Conservation (phyloP, 2,888 invertebrate species). For the Netelia inedita region DNA sequence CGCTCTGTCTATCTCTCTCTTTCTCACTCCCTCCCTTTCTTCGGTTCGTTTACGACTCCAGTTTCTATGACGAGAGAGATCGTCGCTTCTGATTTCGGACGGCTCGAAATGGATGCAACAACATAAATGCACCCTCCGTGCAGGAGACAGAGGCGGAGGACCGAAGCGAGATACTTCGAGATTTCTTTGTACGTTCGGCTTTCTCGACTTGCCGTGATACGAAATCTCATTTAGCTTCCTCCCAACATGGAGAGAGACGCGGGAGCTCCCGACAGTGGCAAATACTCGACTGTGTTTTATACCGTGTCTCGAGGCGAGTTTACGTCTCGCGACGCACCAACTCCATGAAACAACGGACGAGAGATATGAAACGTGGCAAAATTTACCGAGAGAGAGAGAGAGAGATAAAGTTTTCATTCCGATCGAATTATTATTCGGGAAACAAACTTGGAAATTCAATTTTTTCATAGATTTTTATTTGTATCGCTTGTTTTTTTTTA, state of each 20-base stretch:
- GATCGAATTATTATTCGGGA: background rate
- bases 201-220: background rate
- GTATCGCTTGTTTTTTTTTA: background rate
- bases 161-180: conserved; percentile 17
- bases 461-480: conserved; percentile 1
- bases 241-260: background rate
- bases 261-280: background rate
- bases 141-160: background rate
- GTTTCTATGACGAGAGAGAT: conserved; percentile 56
- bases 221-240: conserved; percentile 11
- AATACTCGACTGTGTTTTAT: background rate
- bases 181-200: conserved; percentile 21
- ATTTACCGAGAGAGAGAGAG: background rate
- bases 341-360: background rate
- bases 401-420: background rate
- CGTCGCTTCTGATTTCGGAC: conserved; percentile 57
- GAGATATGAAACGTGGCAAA: background rate
- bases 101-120: conserved; percentile 2
- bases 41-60: conserved; percentile 34
- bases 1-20: conserved; percentile 1
- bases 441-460: conserved; percentile 7
- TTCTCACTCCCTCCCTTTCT: background rate
- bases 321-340: background rate
- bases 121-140: conserved; percentile 19
- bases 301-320: background rate